phyloP scores from a whole-genome alignment of 2,797 vertebrate genomes.

The Antrozous pallidus region DNA sequence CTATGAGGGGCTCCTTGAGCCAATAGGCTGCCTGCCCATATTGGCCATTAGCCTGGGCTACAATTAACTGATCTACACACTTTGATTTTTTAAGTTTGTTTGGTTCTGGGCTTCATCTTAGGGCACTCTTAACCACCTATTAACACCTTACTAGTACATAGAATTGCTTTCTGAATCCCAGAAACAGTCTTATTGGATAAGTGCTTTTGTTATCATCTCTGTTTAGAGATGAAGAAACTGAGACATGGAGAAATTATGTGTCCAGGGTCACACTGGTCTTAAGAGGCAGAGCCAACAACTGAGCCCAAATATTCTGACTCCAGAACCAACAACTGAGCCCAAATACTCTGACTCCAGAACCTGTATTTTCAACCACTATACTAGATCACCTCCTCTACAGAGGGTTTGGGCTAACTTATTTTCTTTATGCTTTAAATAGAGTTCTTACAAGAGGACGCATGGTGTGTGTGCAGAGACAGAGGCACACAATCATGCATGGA shows the following conservation, averaged over 20 bases:
- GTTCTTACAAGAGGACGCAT: neutral
- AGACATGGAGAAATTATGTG: neutral
- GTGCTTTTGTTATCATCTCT: neutral
- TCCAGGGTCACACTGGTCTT: neutral
- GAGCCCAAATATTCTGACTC: neutral
- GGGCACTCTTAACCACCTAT: neutral
- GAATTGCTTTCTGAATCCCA: neutral
- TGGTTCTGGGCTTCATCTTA: neutral
- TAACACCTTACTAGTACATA: neutral
- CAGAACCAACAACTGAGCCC: neutral
- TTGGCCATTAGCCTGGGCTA: conserved; percentile 39
- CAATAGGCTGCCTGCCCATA: conserved; percentile 13
- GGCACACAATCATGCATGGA: neutral
- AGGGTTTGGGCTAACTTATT: neutral
- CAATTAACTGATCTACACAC: neutral
- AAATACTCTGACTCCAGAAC: neutral
- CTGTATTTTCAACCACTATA: neutral
- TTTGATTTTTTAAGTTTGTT: neutral
- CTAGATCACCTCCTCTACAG: neutral
- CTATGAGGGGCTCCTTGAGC: neutral
- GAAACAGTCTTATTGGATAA: neutral
- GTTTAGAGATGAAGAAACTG: neutral
- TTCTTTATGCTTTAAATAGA: conserved; percentile 8
- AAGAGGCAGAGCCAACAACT: neutral
- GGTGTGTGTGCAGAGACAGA: neutral